Evolutionary conservation across 64 coral and sea anemone genomes (phyloP).

Genomic region (Stylophora pistillata): DNA sequence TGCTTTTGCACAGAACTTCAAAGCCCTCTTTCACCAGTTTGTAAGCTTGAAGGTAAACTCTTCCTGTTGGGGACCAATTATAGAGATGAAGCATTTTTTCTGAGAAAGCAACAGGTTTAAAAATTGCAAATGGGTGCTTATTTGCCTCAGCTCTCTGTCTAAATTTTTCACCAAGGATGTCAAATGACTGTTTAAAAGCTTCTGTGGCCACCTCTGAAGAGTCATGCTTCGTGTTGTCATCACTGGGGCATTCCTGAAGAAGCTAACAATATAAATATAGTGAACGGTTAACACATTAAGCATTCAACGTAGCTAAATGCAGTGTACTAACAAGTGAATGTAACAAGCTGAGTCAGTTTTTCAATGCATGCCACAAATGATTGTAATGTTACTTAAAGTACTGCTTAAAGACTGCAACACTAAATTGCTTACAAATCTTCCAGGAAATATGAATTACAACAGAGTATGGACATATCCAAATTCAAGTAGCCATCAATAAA

Average conservation of each 20-base stretch:
- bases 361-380: too few relatives aligned
- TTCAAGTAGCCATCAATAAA: too few relatives aligned
- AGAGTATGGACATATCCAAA: too few relatives aligned
- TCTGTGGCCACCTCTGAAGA: background rate
- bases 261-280: background rate
- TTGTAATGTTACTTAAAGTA: too few relatives aligned
- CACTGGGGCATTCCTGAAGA: background rate
- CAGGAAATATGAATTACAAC: too few relatives aligned
- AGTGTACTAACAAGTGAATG: too few relatives aligned
- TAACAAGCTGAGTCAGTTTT: too few relatives aligned
- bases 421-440: too few relatives aligned
- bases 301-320: too few relatives aligned
- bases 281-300: too few relatives aligned
- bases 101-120: slow-evolving; percentile 51
- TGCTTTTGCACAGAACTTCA: slow-evolving; percentile 59
- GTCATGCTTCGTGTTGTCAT: background rate
- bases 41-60: slow-evolving; percentile 72
- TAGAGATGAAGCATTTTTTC: slow-evolving; percentile 62
- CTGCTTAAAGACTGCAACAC: too few relatives aligned
- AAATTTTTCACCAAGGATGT: background rate
- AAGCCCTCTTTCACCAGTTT: slow-evolving; percentile 64
- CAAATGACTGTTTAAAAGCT: slow-evolving; percentile 3
- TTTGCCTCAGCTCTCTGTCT: background rate
- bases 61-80: slow-evolving; percentile 75
- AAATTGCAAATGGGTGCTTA: slow-evolving; percentile 49